Conservation (phyloP, 2,113 vertebrate species). For the Sebastes schlegelii region DNA sequence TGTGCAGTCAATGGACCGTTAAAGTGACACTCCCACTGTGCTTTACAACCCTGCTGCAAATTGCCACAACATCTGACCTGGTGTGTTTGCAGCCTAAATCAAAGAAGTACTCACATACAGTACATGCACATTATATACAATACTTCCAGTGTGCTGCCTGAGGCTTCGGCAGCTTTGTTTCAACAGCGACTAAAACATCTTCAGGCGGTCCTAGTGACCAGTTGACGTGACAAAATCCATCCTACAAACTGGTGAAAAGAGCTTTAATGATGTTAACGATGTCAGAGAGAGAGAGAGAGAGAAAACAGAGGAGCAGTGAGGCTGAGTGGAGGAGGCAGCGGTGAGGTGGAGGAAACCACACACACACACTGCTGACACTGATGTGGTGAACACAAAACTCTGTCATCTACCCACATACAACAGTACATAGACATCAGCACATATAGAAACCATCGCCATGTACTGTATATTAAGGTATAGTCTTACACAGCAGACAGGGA, state of each 20-base stretch:
- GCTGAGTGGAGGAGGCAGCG: slow-evolving; percentile 54
- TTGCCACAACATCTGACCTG: too few relatives aligned
- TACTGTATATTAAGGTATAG: background rate
- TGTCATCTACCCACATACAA: slow-evolving; percentile 53
- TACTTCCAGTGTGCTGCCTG: background rate
- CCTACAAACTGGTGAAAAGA: background rate
- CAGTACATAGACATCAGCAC: background rate
- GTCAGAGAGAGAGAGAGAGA: background rate
- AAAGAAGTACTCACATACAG: too few relatives aligned
- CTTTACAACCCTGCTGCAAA: too few relatives aligned
- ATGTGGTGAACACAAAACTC: slow-evolving; percentile 62
- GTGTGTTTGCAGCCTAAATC: too few relatives aligned
- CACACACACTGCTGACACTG: slow-evolving; percentile 58
- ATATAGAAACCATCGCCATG: background rate
- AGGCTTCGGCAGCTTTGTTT: background rate
- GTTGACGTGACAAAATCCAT: background rate
- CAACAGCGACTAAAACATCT: background rate
- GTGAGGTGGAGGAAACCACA: slow-evolving; percentile 61
- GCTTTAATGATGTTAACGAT: slow-evolving; percentile 6
- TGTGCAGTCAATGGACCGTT: too few relatives aligned
- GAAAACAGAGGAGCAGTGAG: slow-evolving; percentile 25
- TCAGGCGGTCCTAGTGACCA: background rate
- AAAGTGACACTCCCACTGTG: too few relatives aligned
- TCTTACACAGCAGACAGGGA: background rate
- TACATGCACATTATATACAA: background rate